Base-by-base conservation (phyloP, 2,888 invertebrate genomes). In the Pseudolycoriella hygida region DNA sequence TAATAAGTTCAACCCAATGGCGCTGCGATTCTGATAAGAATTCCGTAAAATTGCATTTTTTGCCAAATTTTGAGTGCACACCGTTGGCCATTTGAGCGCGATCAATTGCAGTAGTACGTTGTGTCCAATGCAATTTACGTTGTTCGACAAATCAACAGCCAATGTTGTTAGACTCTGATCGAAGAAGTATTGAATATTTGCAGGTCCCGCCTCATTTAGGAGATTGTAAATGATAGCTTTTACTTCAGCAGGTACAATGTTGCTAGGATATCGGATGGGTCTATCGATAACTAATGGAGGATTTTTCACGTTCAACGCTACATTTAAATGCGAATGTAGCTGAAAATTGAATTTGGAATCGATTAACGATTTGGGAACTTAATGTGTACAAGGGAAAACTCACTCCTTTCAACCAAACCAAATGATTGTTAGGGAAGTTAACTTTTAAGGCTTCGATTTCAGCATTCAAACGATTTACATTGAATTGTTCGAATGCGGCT, bases 11-110 rank as follows among this genome's bases (percentile, higher is more conserved):
- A 80, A 63, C 1, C 83, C 81, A 49, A 84, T 76, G 1, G 74
- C 71, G 48, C 79, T 77, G 43, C 82, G 69, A 58, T 84, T 85
- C 55, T 82, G 82, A 57, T 83, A 85, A 0, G 84, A 85, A 54
- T 77, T 80, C 32, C 76, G 69, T 15, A 84, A 61, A 47, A 69
- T 71, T 3, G 70, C 67, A 50, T 75, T 71, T 59, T 82, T 84
- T 11, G 71, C 66, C 52, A 80, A 60, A 48, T 76, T 78, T 1
- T 67, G 63, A 1, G 68, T 57, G 43, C 76, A 74, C 52, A 80
- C 72, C 43, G 73, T 71, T 1, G 83, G 80, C 60, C 77, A 69
- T 20, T 71, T 69, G 46, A 71, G 69, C 0, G 78, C 78, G 50
- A 85, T 64, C 56, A 80, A 66, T 62, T 85, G 84, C 17, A 84